Evolutionary conservation across 2,113 vertebrate genomes (phyloP).

Genomic region (Paratilapia polleni): DNA sequence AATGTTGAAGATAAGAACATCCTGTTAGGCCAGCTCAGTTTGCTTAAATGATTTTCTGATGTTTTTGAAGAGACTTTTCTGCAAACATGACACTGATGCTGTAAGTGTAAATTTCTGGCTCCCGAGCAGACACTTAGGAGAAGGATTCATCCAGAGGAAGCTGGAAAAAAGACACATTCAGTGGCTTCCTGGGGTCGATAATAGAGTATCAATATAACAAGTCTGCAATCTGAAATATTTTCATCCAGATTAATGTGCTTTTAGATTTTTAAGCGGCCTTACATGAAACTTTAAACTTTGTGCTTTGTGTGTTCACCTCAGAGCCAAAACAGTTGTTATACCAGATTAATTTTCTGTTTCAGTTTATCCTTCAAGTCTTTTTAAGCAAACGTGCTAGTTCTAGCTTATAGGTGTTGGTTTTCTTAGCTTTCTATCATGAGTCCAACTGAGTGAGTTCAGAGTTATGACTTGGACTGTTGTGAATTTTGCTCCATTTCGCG

Average conservation of each 20-base stretch:
- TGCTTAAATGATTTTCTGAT: background rate
- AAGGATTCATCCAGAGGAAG: background rate
- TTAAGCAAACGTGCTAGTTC: accelerated
- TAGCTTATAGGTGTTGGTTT: background rate
- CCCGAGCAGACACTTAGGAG: background rate
- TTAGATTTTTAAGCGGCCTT: accelerated
- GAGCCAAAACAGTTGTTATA: background rate
- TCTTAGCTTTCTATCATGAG: background rate
- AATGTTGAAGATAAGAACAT: background rate
- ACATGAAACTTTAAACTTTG: accelerated
- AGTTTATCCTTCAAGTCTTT: background rate
- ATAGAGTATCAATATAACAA: no score
- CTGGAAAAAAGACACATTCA: no score
- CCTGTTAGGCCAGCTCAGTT: background rate
- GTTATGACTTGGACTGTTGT: accelerated
- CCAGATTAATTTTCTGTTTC: background rate
- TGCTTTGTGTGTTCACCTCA: background rate
- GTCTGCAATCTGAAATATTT: background rate
- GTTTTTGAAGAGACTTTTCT: background rate
- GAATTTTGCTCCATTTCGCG: background rate
- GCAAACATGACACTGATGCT: background rate
- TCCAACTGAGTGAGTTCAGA: background rate
- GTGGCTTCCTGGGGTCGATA: no score
- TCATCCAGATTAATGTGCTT: background rate
- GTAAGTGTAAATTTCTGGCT: background rate